Conservation (phyloP, 2,888 invertebrate species). For the Lithophane ornitopus region DNA sequence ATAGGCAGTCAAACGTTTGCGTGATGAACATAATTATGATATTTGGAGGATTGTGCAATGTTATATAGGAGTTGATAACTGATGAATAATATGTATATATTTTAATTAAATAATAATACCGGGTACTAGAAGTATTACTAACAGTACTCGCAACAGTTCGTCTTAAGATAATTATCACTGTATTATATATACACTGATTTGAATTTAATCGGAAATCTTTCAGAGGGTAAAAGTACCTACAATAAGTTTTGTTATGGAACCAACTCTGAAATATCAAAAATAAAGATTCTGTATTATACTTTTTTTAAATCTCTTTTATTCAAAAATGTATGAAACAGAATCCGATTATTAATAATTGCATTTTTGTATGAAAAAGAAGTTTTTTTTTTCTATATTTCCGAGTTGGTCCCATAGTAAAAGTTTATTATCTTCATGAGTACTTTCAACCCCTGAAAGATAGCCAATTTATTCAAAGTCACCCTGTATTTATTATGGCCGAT, state of each 20-base stretch:
- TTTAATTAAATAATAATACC: constrained; percentile 53
- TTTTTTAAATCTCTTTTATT: neutral
- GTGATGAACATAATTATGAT: constrained; percentile 34
- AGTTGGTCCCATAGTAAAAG: neutral
- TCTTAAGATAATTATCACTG: constrained; percentile 23
- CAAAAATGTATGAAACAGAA: neutral
- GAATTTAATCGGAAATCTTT: neutral
- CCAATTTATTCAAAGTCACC: neutral
- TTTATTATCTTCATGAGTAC: neutral
- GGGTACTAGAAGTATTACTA: constrained; percentile 70
- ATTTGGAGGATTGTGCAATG: constrained; percentile 70
- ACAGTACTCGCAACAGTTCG: constrained; percentile 44
- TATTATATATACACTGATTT: constrained; percentile 2
- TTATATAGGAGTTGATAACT: constrained; percentile 48
- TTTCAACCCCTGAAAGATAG: neutral
- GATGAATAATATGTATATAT: constrained; percentile 49
- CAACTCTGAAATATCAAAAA: neutral
- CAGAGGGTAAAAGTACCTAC: neutral
- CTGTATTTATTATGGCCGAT: constrained; percentile 17
- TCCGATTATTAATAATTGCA: no score
- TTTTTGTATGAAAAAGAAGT: neutral
- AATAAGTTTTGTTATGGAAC: neutral
- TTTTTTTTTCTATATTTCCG: neutral
- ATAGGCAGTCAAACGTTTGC: constrained; percentile 16
- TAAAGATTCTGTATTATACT: neutral